phyloP scores from a whole-genome alignment of 1,140 invertebrate species.

The Cherax quadricarinatus region DNA sequence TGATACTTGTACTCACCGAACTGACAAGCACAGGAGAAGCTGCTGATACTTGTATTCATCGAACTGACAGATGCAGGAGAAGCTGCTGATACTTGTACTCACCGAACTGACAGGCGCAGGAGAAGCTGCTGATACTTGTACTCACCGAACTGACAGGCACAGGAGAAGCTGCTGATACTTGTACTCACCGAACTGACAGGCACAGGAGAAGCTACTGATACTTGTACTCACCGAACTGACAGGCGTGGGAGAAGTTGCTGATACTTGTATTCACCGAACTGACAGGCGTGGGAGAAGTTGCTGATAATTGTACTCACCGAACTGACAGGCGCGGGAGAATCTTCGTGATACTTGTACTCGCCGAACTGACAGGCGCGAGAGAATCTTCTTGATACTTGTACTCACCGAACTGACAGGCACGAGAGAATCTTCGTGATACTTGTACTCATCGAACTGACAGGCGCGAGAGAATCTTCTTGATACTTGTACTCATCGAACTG shows the following conservation, averaged over 20 bases:
- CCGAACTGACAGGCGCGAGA: conserved; percentile 90
- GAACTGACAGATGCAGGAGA: too few relatives aligned
- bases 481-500: conserved; percentile 90
- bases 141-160: conserved; percentile 85
- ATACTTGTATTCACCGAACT: too few relatives aligned
- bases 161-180: conserved; percentile 79
- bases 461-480: background rate
- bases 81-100: too few relatives aligned
- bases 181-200: conserved; percentile 89
- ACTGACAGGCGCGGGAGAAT: conserved; percentile 55
- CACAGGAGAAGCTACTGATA: conserved; percentile 86
- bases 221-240: conserved; percentile 91
- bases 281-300: too few relatives aligned
- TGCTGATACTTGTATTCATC: too few relatives aligned
- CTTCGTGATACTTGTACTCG: conserved; percentile 84
- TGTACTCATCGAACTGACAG: conserved; percentile 88
- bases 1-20: too few relatives aligned
- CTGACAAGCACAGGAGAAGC: too few relatives aligned
- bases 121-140: conserved; percentile 80
- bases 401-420: too few relatives aligned
- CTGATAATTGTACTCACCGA: conserved; percentile 86
- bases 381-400: conserved; percentile 80
- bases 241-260: conserved; percentile 88
- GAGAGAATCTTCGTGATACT: conserved; percentile 77
- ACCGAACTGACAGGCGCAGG: too few relatives aligned